phyloP scores from a whole-genome alignment of 2,888 invertebrate genomes.

The Oegoconia quadripuncta region DNA sequence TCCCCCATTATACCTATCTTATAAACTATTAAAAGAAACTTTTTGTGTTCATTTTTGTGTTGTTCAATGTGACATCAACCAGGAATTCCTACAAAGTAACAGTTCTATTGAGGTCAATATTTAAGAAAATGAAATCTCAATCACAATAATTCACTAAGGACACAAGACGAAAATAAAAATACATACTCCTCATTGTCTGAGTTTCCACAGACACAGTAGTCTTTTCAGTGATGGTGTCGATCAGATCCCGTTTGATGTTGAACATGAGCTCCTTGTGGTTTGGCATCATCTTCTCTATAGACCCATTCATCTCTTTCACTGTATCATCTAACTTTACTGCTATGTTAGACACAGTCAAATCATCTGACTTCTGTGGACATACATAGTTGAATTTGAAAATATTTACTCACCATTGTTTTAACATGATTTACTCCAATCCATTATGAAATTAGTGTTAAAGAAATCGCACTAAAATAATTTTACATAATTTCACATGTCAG shows the following conservation, averaged over 20 bases:
- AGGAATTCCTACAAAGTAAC: too few species aligned
- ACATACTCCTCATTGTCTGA: slow-evolving; percentile 37
- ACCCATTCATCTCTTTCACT: slow-evolving; percentile 76
- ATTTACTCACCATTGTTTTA: too few species aligned
- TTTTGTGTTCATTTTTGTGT: too few species aligned
- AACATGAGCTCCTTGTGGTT: slow-evolving; percentile 80
- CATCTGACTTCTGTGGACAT: slow-evolving; percentile 67
- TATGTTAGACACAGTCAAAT: slow-evolving; percentile 80
- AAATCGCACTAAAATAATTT: too few species aligned
- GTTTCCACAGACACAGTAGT: slow-evolving; percentile 69
- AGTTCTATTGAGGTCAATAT: too few species aligned
- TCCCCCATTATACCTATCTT: too few species aligned
- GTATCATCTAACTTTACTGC: slow-evolving; percentile 78
- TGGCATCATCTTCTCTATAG: slow-evolving; percentile 82
- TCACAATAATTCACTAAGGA: neutral
- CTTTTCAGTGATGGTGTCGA: slow-evolving; percentile 79
- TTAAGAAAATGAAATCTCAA: too few species aligned
- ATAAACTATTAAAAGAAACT: too few species aligned
- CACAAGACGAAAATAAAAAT: neutral
- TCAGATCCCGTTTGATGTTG: slow-evolving; percentile 81
- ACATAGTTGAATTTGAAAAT: slow-evolving; percentile 15
- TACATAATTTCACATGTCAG: too few species aligned
- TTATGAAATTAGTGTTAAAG: too few species aligned
- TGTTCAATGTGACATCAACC: too few species aligned
- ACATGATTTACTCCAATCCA: too few species aligned